Evolutionary conservation across 2,888 invertebrate species (phyloP), one percentile per base, ranked within the genome.

Genomic region (Eulithis testata): DNA sequence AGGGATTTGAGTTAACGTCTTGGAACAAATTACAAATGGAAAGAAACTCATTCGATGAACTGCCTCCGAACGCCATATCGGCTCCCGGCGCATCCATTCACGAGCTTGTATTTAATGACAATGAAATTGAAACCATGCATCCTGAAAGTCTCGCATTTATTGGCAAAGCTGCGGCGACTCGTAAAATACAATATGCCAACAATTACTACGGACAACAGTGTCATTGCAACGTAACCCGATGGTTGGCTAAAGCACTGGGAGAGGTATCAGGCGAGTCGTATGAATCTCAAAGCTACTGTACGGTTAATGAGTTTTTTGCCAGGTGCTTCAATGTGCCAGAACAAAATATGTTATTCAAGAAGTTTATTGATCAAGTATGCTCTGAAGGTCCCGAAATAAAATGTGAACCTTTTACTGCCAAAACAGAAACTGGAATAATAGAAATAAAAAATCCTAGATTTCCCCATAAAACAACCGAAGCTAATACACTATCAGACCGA

Each of bases 201-300:
- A 96, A 96, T 79, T 95, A 94, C 70, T 96, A 94, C 78, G 94
- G 95, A 54, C 87, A 94, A 75, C 86, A 92, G 31, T 96, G 96
- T 76, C 89, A 94, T 71, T 96, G 96, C 78, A 93, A 94, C 60
- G 91, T 96, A 62, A 93, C 93, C 53, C 78, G 82, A 12, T 95
- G 95, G 95, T 81, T 96, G 51, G 85, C 87, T 6, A 86, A 89
- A 57, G 85, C 94, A 14, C 84, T 94, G 8, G 91, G 86, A 11
- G 73, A 77, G n/a, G 74, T 79, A 11, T 86, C 88, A 14, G 89
- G 88, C 64, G 87, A 87, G 27, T 84, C 89, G 21, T 93, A 94
- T 27, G 85, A 90, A 59, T 68, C 68, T 60, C 93, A 95, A 57
- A 96, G 95, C 78, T 95, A 91, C 75, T 96, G 96, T 79, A 92